These are phyloP conservation scores for Aphrophora alni DNA, from an alignment of 2,888 invertebrate species.

Conservation along the genomic window DNA sequence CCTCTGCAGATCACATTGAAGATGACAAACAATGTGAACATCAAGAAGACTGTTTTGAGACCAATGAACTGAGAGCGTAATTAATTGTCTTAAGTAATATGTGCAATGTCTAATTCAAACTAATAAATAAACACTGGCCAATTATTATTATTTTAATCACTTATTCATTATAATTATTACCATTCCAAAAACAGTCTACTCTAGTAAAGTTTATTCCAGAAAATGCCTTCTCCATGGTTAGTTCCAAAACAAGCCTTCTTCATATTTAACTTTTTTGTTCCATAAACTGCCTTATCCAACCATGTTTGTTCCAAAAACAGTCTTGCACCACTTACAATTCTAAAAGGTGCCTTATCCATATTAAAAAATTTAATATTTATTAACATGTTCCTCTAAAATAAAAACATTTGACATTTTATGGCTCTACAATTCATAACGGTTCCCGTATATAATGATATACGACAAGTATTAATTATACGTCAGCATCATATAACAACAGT, in stretches of 20 bases:
- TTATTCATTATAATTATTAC: not conserved
- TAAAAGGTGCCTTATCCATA: not conserved
- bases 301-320: no score
- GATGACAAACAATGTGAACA: not conserved
- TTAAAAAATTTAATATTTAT: not conserved
- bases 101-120: not conserved
- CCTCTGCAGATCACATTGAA: not conserved
- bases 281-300: no score
- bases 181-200: not conserved
- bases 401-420: not conserved
- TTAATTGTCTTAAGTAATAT: no score
- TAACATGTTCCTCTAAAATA: not conserved
- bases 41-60: not conserved
- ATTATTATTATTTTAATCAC: not conserved
- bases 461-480: not conserved
- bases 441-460: not conserved
- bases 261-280: not conserved
- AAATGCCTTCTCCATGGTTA: conserved; percentile 2
- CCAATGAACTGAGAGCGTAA: no score
- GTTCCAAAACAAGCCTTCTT: conserved; percentile 12
- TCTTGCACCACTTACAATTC: conserved; percentile 14
- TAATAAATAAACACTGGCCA: no score
- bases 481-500: not conserved
- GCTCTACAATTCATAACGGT: conserved; percentile 11
- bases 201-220: not conserved